Base-by-base conservation (phyloP, 2,888 invertebrate genomes). In the Ichneumoninae sp. region DNA sequence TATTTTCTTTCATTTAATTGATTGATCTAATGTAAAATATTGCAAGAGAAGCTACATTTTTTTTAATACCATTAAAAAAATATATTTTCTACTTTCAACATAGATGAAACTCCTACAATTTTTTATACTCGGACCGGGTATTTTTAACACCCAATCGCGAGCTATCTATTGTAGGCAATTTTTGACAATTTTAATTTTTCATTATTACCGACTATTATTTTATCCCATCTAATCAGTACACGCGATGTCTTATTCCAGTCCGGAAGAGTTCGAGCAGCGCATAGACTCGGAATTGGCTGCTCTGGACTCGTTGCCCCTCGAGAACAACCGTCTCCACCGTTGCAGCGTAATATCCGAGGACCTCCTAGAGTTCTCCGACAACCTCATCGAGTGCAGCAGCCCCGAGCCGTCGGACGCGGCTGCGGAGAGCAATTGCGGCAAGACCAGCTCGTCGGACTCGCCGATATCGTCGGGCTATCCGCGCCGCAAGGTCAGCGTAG, bases 251-350 rank as follows among this genome's bases (percentile, higher is more conserved):
- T 4, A 81, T 90, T 89, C 22, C 86, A 93, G 93, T 74, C 92
- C 93, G 26, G 93, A 93, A 69, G 94, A 95, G 89, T 96, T 96
- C 89, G 96, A 96, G 88, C 95, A 95, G 86, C 95, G 95, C 86
- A 95, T 96, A 83, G 96, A 95, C 82, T 95, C 95, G 7, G 95
- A 95, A 89, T 90, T 96, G 84, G 95, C 95, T 62, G 96, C 95
- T 16, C 89, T 95, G 84, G 96, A 96, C 89, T 94, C 95, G 71
- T 94, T 96, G 60, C 94, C 94, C 3, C 93, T 93, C 36, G 95
- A 94, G 33, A 92, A 86, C 13, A 85, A 87, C 26, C 87, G 88
- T 26, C 81, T 90, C 26, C 91, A 92, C 26, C 91, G 91, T 33
- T 93, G 91, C 87, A 92, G 93, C 80, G 90, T 91, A 1, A 93